Base-by-base conservation (phyloP, 2,888 invertebrate genomes). In the Cataglyphis livida region DNA sequence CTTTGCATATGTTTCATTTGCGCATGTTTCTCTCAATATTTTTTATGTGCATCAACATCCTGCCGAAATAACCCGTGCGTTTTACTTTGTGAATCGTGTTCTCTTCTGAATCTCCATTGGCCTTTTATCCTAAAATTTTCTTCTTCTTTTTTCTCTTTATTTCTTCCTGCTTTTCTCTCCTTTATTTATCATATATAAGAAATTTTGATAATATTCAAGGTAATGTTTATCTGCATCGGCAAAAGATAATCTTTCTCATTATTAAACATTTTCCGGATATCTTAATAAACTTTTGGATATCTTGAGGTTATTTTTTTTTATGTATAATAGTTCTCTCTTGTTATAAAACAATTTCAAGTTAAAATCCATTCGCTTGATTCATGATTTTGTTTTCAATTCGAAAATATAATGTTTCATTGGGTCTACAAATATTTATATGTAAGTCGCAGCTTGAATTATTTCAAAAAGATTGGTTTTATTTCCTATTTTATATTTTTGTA, bases 161-260 rank as follows among this genome's bases (percentile, higher is more conserved):
- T 68, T 25, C 10, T 57, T n/a, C n/a, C 41, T 15, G 2, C 10
- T 15, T 41, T 15, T 10, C 41, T 35, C 48, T 38, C 21, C 25
- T 32, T 61, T 9, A 4, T 15, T 57, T 12, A 12, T 4, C 48
- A 32, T n/a, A n/a, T n/a, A 81, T 61, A 81, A 85, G 84, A 84
- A 79, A 85, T 84, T 85, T 75, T 70, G 62, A 70, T 74, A 85
- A 57, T 85, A 70, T 74, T 64, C 54, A 57, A 79, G 73, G 64
- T 66, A 76, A 65, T 65, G 82, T 84, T 83, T 76, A 70, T 64
- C 70, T 54, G 75, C 68, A 59, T 66, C 54, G 81, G 28, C 28
- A 73, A 81, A 68, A 44, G 59, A 21, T 44, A 18, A 44, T 68
- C 59, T 41, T 44, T 21, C 10, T 25, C 18, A 12, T 18, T 12